These are phyloP conservation scores for Motacilla alba DNA, from an alignment of 2,113 vertebrate genomes.

Conservation along the genomic window DNA sequence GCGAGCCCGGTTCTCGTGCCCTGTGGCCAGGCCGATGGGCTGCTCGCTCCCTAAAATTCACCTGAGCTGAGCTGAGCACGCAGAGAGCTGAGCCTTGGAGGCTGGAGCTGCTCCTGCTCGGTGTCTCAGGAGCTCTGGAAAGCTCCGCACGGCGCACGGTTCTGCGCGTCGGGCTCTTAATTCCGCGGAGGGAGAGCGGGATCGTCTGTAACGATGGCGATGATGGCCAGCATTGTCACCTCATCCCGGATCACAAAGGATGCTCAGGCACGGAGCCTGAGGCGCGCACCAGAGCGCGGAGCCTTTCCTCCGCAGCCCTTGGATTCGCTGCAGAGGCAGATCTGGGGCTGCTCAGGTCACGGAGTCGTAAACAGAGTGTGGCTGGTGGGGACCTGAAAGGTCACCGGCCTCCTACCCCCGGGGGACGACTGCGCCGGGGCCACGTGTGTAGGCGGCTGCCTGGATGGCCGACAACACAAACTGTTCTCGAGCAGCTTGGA, in stretches of 20 bases:
- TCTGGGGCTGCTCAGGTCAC: slow-evolving; percentile 35
- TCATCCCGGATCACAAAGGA: background rate
- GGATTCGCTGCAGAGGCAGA: background rate
- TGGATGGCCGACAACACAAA: background rate
- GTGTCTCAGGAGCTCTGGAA: background rate
- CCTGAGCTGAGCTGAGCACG: background rate
- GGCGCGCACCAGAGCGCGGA: accelerated
- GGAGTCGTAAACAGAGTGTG: background rate
- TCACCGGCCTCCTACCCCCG: slow-evolving; percentile 17
- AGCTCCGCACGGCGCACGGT: accelerated
- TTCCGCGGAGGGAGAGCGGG: background rate
- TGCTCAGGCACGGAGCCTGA: background rate
- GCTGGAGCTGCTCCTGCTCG: accelerated
- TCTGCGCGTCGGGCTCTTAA: background rate
- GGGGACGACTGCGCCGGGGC: background rate
- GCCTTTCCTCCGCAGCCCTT: background rate
- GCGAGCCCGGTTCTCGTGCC: accelerated
- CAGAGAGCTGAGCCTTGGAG: accelerated
- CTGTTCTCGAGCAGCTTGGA: background rate
- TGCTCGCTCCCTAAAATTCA: background rate
- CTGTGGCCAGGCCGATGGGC: accelerated
- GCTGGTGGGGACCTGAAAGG: slow-evolving; percentile 29
- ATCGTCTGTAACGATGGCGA: background rate
- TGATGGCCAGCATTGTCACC: background rate
- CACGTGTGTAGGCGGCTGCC: background rate